A percentile compares a stretch with the other conserved stretches of the same genome.
Conservation (phyloP, 2,797 vertebrate species). For the Eulemur coronatus region DNA sequence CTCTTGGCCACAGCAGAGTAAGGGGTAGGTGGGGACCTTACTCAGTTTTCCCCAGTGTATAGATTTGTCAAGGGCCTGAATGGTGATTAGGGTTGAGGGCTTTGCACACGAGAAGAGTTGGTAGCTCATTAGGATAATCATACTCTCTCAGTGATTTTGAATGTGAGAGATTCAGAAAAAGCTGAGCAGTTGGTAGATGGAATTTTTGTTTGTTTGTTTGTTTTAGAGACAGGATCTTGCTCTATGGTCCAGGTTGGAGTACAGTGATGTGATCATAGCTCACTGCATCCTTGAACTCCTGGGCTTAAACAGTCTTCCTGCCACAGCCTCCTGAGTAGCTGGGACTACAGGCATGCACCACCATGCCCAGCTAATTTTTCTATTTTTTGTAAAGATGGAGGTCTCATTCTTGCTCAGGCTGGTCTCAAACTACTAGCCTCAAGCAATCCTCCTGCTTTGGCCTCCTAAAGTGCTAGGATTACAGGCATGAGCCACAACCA, state of each 20-base stretch:
- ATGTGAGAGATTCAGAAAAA: constrained; percentile 30
- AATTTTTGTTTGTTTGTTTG: not conserved
- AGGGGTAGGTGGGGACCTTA: not conserved
- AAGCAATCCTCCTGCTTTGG: not conserved
- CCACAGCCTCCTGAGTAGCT: not conserved
- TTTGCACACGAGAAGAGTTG: not conserved
- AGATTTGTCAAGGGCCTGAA: not conserved
- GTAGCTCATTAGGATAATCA: not conserved
- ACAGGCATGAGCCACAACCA: no score
- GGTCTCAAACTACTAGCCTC: not conserved
- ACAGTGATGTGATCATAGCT: not conserved
- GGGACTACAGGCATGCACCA: not conserved
- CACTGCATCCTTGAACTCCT: not conserved
- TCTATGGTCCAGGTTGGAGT: not conserved
- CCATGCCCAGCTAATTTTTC: not conserved
- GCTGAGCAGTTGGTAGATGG: not conserved
- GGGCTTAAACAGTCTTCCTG: not conserved
- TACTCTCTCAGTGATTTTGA: not conserved
- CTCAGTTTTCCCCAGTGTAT: not conserved
- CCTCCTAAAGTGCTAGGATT: not conserved
- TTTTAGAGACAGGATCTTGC: not conserved
- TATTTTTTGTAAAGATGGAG: not conserved
- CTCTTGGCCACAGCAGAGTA: not conserved
- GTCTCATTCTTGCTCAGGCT: not conserved
- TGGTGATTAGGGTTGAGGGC: not conserved